Evolutionary conservation across 1,140 invertebrate species (phyloP), one percentile per base, ranked within the genome.

Genomic region (Coenobita brevimanus): DNA sequence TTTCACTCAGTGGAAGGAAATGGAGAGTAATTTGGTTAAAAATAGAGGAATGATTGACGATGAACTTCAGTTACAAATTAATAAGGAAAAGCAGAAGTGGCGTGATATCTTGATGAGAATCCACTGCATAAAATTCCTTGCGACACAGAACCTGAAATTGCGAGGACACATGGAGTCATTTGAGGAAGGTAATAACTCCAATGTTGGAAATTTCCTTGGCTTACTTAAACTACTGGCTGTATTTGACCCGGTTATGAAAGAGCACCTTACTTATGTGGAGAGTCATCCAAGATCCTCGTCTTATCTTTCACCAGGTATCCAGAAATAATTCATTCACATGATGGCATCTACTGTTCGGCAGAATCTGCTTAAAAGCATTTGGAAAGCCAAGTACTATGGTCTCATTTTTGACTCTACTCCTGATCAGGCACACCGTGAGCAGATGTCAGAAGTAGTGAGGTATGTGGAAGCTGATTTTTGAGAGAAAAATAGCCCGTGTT

Each of bases 311-410:
- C 67, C 27, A 38, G 67, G 30, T 24, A 30, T 71, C 67, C 21
- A 50, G 38, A 46, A 50, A 2, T 21, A 76, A 76, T 76, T 76
- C 17, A 38, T 76, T 38, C 73, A 50, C 69, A 27, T 73, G 69
- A 73, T 24, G 30, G 30, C 69, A 73, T 73, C 30, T 33, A 73
- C 8, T 54, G 46, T 78, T 78, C 46, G 73, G 36, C 73, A 76
- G 73, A 76, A 41, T 76, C 46, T 76, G 46, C 38, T 33, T 41
- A 79, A n/a, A 79, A 57, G 75, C 75, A 54, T 79, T 79, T 24
- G 38, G 21, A 46, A 54, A 79, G 75, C 46, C 43, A 79, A 79
- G 50, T 79, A 69, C 64, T 27, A 13, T 1, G 2, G 64, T 69
- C 30, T 27, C 30, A 2, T 69, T 13, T 2, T 30, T 27, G 24